Conservation (phyloP, 2,797 vertebrate genomes). For the Fistularia tabacaria region DNA sequence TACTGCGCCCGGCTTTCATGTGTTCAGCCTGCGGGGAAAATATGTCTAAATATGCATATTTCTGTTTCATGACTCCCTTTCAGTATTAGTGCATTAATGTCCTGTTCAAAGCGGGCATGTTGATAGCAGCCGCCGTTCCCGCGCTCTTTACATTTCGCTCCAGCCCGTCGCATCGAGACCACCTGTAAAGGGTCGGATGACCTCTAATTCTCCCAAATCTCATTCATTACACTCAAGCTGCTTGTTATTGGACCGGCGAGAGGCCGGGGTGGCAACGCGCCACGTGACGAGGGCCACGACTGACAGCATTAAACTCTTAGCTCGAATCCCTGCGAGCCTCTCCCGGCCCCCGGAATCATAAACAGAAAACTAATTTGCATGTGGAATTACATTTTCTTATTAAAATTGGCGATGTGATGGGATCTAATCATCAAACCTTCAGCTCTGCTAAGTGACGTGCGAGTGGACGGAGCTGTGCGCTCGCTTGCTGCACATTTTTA, state of each 20-base stretch:
- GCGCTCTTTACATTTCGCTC: slow-evolving; percentile 27
- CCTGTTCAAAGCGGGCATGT: slow-evolving; percentile 29
- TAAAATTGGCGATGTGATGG: slow-evolving; percentile 43
- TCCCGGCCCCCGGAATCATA: slow-evolving; percentile 51
- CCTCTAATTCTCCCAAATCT: slow-evolving; percentile 65
- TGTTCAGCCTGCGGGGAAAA: slow-evolving; percentile 6
- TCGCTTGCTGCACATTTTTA: slow-evolving; percentile 37
- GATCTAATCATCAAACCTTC: slow-evolving; percentile 15
- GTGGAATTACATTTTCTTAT: slow-evolving; percentile 28
- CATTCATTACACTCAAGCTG: slow-evolving; percentile 65
- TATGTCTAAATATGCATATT: slow-evolving; percentile 7
- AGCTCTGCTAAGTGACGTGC: too few species aligned
- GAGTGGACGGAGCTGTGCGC: slow-evolving; percentile 39
- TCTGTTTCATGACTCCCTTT: slow-evolving; percentile 2
- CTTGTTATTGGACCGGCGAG: slow-evolving; percentile 61
- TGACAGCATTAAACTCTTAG: slow-evolving; percentile 66
- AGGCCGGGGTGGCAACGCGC: slow-evolving; percentile 54
- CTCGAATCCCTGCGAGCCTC: slow-evolving; percentile 59
- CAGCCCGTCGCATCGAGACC: slow-evolving; percentile 48
- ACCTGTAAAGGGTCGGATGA: slow-evolving; percentile 64
- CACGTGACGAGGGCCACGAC: slow-evolving; percentile 60
- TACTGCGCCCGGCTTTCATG: slow-evolving; percentile 17
- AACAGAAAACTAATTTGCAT: slow-evolving; percentile 37
- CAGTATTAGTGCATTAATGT: slow-evolving; percentile 14
- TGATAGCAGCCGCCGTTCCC: slow-evolving; percentile 33